A percentile compares a stretch with the other conserved stretches of the same genome.
Conservation (phyloP, 2,797 vertebrate genomes). For the Octomys mimax region DNA sequence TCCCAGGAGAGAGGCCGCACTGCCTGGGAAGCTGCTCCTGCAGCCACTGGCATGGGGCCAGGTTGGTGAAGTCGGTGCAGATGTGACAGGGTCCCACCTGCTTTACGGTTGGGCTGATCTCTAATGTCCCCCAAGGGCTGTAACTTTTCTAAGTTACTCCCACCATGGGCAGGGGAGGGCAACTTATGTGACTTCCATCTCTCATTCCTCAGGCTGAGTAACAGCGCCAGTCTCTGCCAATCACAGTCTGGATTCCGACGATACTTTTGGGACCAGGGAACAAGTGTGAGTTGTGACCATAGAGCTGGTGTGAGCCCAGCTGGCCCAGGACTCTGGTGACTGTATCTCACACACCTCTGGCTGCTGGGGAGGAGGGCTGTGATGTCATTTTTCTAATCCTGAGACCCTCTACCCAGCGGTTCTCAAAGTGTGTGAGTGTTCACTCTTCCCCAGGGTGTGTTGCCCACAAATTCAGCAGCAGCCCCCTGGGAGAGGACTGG, state of each 20-base stretch:
- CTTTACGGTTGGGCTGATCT: neutral
- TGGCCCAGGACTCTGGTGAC: neutral
- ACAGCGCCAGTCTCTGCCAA: neutral
- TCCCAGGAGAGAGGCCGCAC: neutral
- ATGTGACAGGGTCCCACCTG: neutral
- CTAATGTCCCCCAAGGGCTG: neutral
- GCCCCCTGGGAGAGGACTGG: neutral
- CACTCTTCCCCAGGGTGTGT: neutral
- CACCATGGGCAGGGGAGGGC: neutral
- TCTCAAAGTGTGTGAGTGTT: neutral
- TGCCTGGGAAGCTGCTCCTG: neutral
- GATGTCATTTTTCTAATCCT: neutral
- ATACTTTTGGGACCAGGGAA: neutral
- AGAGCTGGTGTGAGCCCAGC: neutral
- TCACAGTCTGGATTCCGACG: neutral
- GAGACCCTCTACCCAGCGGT: no score
- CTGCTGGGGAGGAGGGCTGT: no score
- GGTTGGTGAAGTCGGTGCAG: neutral
- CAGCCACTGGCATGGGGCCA: neutral
- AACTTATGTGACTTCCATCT: no score
- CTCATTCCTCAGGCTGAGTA: neutral
- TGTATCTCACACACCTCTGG: neutral
- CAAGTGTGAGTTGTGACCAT: fast-evolving
- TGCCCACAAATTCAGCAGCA: neutral
- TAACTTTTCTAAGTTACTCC: neutral